A percentile compares a stretch with the other conserved stretches of the same genome.
These are phyloP conservation scores for Hyperopisus bebe DNA, from an alignment of 2,113 vertebrate genomes.

Conservation along the genomic window DNA sequence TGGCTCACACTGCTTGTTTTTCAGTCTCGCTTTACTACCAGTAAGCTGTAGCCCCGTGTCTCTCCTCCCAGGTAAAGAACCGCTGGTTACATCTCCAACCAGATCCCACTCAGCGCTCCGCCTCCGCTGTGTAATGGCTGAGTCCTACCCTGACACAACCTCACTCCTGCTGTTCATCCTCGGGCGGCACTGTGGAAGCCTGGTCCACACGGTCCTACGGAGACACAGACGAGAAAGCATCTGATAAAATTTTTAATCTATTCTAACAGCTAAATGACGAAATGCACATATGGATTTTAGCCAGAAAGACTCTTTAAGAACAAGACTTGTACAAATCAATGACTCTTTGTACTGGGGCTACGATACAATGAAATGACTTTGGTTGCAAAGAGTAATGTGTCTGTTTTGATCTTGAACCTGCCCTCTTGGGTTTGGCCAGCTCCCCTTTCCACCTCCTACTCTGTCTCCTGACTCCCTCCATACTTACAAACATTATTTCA, in stretches of 20 bases:
- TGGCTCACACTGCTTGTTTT: not conserved
- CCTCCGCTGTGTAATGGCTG: not conserved
- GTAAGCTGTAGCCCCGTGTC: not conserved
- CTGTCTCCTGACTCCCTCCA: not conserved
- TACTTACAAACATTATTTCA: not conserved
- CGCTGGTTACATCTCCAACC: not conserved
- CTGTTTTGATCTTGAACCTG: not conserved
- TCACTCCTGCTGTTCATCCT: not conserved
- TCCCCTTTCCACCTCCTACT: not conserved
- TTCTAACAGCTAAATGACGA: not conserved
- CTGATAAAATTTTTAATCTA: not conserved
- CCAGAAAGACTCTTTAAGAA: not conserved
- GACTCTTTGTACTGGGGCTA: not conserved
- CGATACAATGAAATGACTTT: not conserved
- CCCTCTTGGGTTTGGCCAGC: fast-evolving
- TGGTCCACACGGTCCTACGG: not conserved
- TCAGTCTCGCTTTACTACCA: not conserved
- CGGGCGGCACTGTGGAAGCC: not conserved
- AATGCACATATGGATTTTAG: not conserved
- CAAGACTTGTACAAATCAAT: not conserved
- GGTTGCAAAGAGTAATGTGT: not conserved
- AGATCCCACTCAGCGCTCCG: not conserved
- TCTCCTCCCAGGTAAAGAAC: not conserved
- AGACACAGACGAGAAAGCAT: not conserved
- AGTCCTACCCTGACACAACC: not conserved